Evolutionary conservation across 1,140 invertebrate genomes (phyloP).

Genomic region (Thrips palmi): DNA sequence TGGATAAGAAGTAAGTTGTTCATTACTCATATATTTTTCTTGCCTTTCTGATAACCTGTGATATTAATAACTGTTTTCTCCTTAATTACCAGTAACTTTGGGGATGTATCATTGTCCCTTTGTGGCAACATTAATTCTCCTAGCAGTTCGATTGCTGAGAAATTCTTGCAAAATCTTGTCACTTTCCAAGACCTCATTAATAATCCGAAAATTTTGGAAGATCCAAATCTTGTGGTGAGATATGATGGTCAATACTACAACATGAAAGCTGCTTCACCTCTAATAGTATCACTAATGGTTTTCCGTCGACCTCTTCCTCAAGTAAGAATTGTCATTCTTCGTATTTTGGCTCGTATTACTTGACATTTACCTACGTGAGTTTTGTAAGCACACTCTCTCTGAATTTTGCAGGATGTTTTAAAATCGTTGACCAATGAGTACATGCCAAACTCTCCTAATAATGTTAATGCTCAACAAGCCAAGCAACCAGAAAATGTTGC

Average conservation of each 20-base stretch:
- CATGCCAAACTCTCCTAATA: conserved; percentile 6
- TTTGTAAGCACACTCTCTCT: conserved; percentile 4
- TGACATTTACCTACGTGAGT: not conserved
- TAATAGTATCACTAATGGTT: conserved; percentile 64
- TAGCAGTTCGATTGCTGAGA: conserved; percentile 36
- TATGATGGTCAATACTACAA: conserved; percentile 75
- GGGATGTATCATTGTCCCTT: conserved; percentile 53
- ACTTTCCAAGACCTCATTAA: conserved; percentile 68
- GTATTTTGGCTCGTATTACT: conserved; percentile 7
- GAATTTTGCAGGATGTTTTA: conserved; percentile 9
- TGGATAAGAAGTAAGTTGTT: conserved; percentile 32
- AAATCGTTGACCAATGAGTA: conserved; percentile 4
- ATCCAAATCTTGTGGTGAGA: conserved; percentile 73
- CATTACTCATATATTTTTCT: not conserved
- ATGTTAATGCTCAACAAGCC: conserved; percentile 18
- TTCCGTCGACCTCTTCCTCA: conserved; percentile 66
- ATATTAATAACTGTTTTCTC: too few species aligned
- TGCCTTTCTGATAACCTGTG: too few species aligned
- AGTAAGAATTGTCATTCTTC: conserved; percentile 19
- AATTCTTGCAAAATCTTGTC: conserved; percentile 56
- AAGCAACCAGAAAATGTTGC: conserved; percentile 3
- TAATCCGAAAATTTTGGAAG: conserved; percentile 57
- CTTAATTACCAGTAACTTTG: conserved; percentile 28
- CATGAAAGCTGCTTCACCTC: conserved; percentile 72
- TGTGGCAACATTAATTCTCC: conserved; percentile 52